phyloP scores from a whole-genome alignment of 1,140 invertebrate genomes.

The Bombus pyrosoma region DNA sequence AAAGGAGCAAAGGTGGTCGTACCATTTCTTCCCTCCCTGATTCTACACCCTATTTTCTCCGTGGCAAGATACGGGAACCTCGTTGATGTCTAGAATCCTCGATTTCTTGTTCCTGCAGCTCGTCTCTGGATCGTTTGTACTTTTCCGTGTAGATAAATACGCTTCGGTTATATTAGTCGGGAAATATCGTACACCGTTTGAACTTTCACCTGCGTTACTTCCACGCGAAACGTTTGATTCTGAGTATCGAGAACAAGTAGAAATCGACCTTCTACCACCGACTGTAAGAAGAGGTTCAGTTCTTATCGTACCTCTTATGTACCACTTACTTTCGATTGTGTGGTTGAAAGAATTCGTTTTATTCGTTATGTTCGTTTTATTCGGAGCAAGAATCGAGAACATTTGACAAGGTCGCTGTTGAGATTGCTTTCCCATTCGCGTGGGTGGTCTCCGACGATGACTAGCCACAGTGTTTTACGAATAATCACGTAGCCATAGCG shows the following conservation, averaged over 20 bases:
- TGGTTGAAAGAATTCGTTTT: not conserved
- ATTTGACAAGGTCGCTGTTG: constrained; percentile 3
- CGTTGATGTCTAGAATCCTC: constrained; percentile 33
- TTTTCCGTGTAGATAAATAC: not conserved
- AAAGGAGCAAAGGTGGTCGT: constrained; percentile 49
- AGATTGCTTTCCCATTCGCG: not conserved
- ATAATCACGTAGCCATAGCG: constrained; percentile 28
- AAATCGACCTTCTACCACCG: not conserved
- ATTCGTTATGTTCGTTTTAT: not conserved
- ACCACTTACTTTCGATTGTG: not conserved
- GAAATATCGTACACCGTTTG: constrained; percentile 11
- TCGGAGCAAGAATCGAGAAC: not conserved
- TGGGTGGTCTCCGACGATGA: constrained; percentile 22
- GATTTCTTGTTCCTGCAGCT: not conserved
- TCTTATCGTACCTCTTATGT: not conserved
- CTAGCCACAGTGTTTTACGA: not conserved
- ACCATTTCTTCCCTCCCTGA: constrained; percentile 45
- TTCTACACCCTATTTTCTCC: constrained; percentile 41
- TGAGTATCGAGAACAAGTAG: not conserved
- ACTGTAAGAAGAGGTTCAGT: not conserved
- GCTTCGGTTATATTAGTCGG: constrained; percentile 4
- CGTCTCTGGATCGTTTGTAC: not conserved
- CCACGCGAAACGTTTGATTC: not conserved
- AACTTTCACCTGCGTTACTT: not conserved
- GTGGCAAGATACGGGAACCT: constrained; percentile 40